Percentiles rank a stretch among this genome's conserved stretches.
Evolutionary conservation across 2,888 invertebrate genomes (phyloP).

Genomic region (Opisthograptis luteolata): DNA sequence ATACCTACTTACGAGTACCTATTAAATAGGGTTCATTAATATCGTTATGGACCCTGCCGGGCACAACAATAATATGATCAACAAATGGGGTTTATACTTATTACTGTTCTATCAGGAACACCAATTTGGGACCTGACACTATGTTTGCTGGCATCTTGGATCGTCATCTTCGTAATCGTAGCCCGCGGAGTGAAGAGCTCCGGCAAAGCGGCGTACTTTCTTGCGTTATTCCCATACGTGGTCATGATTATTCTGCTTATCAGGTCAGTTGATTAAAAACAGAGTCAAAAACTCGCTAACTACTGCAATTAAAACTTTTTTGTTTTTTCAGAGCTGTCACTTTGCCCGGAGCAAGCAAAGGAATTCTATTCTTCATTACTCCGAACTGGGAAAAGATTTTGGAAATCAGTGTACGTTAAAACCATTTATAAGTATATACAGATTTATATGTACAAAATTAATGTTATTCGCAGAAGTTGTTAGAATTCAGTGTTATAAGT

Average conservation of each 20-base stretch:
- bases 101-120: constrained; percentile 55
- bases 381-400: constrained; percentile 91
- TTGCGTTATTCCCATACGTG: constrained; percentile 93
- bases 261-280: constrained; percentile 54
- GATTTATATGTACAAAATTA: too few relatives aligned
- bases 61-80: too few relatives aligned
- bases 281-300: too few relatives aligned
- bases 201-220: constrained; percentile 93
- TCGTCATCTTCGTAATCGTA: constrained; percentile 87
- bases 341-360: constrained; percentile 88
- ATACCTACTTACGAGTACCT: too few relatives aligned
- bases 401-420: constrained; percentile 84
- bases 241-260: constrained; percentile 90
- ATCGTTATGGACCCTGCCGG: too few relatives aligned
- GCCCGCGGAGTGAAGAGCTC: constrained; percentile 90
- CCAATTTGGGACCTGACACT: constrained; percentile 89
- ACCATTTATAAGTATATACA: too few relatives aligned
- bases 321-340: constrained; percentile 81
- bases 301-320: neutral
- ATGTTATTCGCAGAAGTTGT: too few relatives aligned
- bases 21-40: too few relatives aligned
- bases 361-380: constrained; percentile 90
- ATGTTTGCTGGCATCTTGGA: constrained; percentile 88
- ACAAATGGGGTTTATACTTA: neutral
- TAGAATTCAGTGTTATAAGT: too few relatives aligned